phyloP scores from a whole-genome alignment of 2,113 vertebrate species.

The Damaliscus lunatus region DNA sequence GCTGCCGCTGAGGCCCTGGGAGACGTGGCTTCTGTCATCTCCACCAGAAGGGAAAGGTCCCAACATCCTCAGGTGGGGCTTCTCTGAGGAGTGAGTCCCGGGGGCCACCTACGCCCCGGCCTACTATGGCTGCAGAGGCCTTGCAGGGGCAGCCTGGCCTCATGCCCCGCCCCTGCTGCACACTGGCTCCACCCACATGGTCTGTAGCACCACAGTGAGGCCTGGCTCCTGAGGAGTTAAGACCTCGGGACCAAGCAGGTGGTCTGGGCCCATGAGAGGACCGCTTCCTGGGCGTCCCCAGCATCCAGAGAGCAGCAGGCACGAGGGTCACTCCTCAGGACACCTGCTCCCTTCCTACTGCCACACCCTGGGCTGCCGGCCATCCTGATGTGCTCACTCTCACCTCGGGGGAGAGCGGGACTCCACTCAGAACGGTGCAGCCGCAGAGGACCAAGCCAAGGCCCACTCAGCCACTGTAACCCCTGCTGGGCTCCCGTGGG shows the following conservation, averaged over 20 bases:
- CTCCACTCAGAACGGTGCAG: not conserved
- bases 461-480: rapidly evolving
- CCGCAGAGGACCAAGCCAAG: not conserved
- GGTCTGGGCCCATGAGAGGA: not conserved
- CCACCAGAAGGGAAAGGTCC: not conserved
- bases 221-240: not conserved
- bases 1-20: not conserved
- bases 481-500: not conserved
- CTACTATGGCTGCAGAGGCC: not conserved
- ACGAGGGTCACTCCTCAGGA: not conserved
- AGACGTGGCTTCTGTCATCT: not conserved
- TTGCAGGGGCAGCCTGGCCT: not conserved
- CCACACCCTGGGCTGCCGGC: not conserved
- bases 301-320: not conserved
- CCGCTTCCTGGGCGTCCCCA: not conserved
- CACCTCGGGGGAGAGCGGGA: not conserved
- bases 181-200: not conserved
- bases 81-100: not conserved
- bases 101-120: rapidly evolving
- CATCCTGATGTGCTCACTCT: not conserved
- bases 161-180: not conserved
- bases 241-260: not conserved
- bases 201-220: not conserved
- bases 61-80: not conserved
- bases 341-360: not conserved